phyloP scores from a whole-genome alignment of 2,113 vertebrate species.

The Bufo bufo region DNA sequence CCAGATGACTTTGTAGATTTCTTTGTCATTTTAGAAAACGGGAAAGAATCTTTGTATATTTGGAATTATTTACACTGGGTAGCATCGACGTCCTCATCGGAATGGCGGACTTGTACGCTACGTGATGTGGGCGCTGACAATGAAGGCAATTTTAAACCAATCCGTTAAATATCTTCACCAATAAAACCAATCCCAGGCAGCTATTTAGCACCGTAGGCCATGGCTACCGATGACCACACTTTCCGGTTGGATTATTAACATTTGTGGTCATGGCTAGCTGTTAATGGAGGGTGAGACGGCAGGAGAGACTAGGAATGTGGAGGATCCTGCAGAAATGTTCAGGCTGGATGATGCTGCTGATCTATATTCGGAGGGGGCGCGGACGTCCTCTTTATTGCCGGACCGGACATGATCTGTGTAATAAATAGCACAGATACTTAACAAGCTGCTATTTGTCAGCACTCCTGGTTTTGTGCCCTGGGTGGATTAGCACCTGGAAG shows the following conservation, averaged over 20 bases:
- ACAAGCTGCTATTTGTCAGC: neutral
- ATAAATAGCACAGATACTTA: neutral
- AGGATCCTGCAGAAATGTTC: too few relatives aligned
- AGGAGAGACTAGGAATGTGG: neutral
- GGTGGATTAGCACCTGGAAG: conserved; percentile 33
- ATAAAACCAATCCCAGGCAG: too few relatives aligned
- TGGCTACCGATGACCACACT: neutral
- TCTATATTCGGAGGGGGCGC: neutral
- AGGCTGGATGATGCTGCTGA: neutral
- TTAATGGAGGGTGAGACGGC: neutral
- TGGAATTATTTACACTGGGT: too few relatives aligned
- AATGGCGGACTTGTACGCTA: too few relatives aligned
- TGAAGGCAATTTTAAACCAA: too few relatives aligned
- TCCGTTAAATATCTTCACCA: neutral
- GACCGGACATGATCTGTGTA: neutral
- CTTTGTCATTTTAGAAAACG: too few relatives aligned
- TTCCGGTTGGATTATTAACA: neutral
- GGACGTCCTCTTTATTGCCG: neutral
- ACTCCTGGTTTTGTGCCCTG: too few relatives aligned
- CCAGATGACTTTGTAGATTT: neutral
- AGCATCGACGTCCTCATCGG: too few relatives aligned
- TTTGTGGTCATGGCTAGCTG: neutral
- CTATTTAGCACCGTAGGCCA: too few relatives aligned
- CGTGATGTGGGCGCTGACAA: neutral
- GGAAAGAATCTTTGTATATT: too few relatives aligned